Evolutionary conservation across 2,888 invertebrate genomes (phyloP).

Genomic region (Ennomos quercinarius): DNA sequence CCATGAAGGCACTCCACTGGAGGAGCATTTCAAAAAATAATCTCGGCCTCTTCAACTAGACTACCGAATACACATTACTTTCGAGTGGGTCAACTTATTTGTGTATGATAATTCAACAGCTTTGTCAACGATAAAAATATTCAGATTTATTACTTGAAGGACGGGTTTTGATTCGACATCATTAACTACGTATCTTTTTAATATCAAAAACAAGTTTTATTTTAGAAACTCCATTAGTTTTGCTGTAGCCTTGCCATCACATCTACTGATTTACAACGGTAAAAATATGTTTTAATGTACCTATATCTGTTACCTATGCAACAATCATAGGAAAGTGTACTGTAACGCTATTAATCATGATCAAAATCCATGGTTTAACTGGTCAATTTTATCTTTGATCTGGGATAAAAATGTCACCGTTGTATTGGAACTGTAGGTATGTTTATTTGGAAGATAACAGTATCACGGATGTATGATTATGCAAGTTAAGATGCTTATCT

Average conservation of each 20-base stretch:
- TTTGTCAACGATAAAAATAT: constrained; percentile 45
- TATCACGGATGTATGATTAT: constrained; percentile 35
- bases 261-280: no score
- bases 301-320: background rate
- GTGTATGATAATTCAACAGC: constrained; percentile 68
- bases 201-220: no score
- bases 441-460: constrained; percentile 35
- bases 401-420: constrained; percentile 38
- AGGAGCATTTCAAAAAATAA: constrained; percentile 84
- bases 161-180: constrained; percentile 8
- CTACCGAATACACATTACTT: constrained; percentile 77
- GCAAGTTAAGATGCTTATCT: constrained; percentile 29
- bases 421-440: constrained; percentile 23
- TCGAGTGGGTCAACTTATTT: constrained; percentile 81
- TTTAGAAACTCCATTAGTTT: no score
- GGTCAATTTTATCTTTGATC: constrained; percentile 33
- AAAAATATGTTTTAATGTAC: background rate
- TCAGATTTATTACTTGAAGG: constrained; percentile 8
- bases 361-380: constrained; percentile 15
- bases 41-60: constrained; percentile 77
- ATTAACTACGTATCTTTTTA: background rate
- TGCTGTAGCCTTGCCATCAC: no score
- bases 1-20: constrained; percentile 78
- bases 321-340: background rate
- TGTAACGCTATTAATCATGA: constrained; percentile 15